These are phyloP conservation scores for Hemibagrus guttatus DNA, from an alignment of 2,797 vertebrate genomes.

Conservation along the genomic window DNA sequence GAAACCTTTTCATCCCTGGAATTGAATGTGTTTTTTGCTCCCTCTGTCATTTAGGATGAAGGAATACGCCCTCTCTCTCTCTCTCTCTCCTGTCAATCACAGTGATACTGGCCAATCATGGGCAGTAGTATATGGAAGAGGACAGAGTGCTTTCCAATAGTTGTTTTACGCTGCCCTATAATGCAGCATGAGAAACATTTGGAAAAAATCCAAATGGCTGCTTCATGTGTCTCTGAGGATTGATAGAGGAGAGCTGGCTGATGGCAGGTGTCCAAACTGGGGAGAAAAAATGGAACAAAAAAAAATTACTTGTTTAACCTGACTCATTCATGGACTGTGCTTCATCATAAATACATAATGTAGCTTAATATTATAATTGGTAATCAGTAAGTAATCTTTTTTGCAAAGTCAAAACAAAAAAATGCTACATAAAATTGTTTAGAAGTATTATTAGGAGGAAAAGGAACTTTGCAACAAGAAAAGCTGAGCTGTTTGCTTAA, in stretches of 20 bases:
- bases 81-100: too few relatives aligned
- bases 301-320: neutral
- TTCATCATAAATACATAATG: neutral
- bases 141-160: too few relatives aligned
- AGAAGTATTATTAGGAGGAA: neutral
- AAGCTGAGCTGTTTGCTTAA: slow-evolving; percentile 4
- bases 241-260: neutral
- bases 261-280: neutral
- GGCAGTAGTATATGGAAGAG: too few relatives aligned
- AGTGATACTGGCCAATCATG: too few relatives aligned
- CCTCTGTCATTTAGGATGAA: too few relatives aligned
- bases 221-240: neutral
- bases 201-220: neutral
- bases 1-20: too few relatives aligned
- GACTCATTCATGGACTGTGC: neutral
- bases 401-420: neutral
- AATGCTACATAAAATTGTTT: neutral
- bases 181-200: neutral
- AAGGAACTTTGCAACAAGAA: neutral
- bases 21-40: too few relatives aligned
- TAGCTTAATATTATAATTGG: neutral
- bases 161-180: neutral
- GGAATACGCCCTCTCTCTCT: too few relatives aligned
- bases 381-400: neutral
- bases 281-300: neutral